Conservation (phyloP, 2,113 vertebrate species). For the Dasyurus viverrinus region DNA sequence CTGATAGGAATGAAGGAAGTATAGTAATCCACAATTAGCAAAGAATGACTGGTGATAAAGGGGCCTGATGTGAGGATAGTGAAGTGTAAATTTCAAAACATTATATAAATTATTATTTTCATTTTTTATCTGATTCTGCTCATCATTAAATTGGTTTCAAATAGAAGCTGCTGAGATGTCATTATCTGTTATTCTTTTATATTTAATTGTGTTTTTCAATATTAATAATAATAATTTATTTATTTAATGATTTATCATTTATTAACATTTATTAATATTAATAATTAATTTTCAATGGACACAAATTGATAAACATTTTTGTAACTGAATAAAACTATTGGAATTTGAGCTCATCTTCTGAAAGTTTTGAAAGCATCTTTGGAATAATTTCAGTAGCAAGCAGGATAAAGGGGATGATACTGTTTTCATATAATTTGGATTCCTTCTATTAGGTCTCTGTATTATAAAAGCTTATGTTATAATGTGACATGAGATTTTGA, state of each 20-base stretch:
- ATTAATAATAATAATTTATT: neutral
- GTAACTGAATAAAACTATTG: neutral
- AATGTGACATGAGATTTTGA: neutral
- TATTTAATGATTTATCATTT: too few species aligned
- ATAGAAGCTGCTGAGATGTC: neutral
- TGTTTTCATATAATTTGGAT: neutral
- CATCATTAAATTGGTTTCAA: neutral
- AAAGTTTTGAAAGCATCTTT: neutral
- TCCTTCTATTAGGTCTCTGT: neutral
- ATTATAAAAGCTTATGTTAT: neutral
- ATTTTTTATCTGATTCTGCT: neutral
- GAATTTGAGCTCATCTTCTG: neutral
- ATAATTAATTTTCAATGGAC: neutral
- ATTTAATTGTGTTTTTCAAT: neutral
- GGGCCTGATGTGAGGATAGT: neutral
- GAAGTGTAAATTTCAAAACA: neutral
- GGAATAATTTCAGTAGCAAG: neutral
- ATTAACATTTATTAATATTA: neutral
- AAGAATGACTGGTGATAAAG: neutral
- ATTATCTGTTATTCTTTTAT: neutral
- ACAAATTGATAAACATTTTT: neutral
- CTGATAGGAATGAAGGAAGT: neutral
- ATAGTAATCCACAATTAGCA: neutral
- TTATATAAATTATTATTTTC: neutral
- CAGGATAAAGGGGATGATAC: neutral